Conservation (phyloP, 2,888 invertebrate genomes). For the Euzophera pinguis region DNA sequence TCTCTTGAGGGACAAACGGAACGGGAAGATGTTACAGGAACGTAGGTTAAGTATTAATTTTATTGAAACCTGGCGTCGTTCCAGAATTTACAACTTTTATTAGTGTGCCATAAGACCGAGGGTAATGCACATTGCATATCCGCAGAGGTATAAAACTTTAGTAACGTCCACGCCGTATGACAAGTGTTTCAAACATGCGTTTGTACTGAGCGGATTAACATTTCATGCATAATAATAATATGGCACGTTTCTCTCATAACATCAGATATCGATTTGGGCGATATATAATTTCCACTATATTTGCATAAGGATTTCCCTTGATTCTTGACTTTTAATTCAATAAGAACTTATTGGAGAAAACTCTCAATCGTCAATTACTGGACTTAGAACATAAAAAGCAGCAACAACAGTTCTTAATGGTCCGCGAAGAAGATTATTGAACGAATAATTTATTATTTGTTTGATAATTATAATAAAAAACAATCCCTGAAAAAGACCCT, state of each 20-base stretch:
- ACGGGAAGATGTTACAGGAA: conserved; percentile 14
- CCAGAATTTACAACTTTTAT: conserved; percentile 16
- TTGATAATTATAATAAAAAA: no score
- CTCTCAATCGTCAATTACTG: no score
- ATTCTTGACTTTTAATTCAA: background rate
- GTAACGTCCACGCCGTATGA: background rate
- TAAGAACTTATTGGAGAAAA: no score
- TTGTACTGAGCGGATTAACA: background rate
- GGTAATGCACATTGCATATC: conserved; percentile 16
- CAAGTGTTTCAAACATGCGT: background rate
- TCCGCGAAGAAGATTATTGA: no score
- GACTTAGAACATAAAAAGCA: no score
- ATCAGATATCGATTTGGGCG: background rate
- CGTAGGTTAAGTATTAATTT: conserved; percentile 18
- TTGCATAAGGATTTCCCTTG: background rate
- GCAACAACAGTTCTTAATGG: no score
- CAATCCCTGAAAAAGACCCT: no score
- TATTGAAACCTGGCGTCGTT: conserved; percentile 17
- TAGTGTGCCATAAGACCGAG: conserved; percentile 11
- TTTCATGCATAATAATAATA: conserved; percentile 8
- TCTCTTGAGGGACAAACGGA: background rate
- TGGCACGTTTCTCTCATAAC: background rate
- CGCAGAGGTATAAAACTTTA: conserved; percentile 16
- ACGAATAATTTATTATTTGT: no score
- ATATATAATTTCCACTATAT: background rate